phyloP scores from a whole-genome alignment of 2,888 invertebrate genomes.

The Cryptosula pallasiana region DNA sequence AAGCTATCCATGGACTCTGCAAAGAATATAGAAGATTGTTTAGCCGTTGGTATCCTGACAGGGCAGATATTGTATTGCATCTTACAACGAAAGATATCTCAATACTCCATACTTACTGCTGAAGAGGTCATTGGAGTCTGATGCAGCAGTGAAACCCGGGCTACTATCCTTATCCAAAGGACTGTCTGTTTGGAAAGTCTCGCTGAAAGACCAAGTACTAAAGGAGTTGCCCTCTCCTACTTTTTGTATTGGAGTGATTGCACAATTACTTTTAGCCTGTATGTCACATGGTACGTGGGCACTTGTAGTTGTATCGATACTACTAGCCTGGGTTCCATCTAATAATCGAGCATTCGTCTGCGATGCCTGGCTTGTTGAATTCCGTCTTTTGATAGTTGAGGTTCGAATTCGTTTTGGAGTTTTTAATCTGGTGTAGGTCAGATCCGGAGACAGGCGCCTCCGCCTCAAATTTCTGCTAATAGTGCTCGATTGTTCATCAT shows the following conservation, averaged over 20 bases:
- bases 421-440: neutral
- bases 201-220: neutral
- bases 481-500: too few species aligned
- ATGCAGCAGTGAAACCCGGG: neutral
- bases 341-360: neutral
- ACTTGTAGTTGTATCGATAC: neutral
- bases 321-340: neutral
- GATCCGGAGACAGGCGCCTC: neutral
- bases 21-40: too few species aligned
- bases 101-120: neutral
- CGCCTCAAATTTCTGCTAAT: too few species aligned
- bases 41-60: too few species aligned
- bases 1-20: slow-evolving; percentile 17
- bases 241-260: neutral
- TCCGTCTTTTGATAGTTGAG: slow-evolving; percentile 1
- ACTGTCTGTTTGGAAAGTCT: too few species aligned
- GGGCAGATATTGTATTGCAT: too few species aligned
- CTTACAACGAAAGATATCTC: neutral
- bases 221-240: neutral
- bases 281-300: neutral
- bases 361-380: neutral
- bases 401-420: slow-evolving; percentile 2
- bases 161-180: too few species aligned
- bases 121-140: slow-evolving; percentile 10
- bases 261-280: neutral